These are phyloP conservation scores for Cebus imitator DNA, from an alignment of 2,113 vertebrate species.

Conservation along the genomic window DNA sequence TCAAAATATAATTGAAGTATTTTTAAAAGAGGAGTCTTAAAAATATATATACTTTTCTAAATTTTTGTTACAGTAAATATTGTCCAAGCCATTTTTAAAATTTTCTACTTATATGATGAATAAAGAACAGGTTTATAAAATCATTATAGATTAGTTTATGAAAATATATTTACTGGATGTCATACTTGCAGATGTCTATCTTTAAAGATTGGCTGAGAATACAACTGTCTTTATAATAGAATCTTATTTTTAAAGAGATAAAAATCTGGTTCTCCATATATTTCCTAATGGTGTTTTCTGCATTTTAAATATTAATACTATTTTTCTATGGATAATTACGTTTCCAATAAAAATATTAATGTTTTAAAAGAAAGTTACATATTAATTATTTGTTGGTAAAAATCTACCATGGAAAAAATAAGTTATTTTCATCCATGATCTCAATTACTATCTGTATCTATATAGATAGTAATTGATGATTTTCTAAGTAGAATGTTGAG, in stretches of 20 bases:
- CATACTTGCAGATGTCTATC: not conserved
- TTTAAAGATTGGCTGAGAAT: not conserved
- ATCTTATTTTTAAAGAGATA: not conserved
- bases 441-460: not conserved
- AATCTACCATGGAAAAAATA: not conserved
- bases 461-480: not conserved
- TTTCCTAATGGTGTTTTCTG: not conserved
- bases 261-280: not conserved
- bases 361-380: not conserved
- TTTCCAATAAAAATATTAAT: not conserved
- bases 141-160: not conserved
- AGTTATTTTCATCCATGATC: not conserved
- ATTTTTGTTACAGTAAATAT: not conserved
- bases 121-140: not conserved
- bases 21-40: not conserved
- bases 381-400: not conserved
- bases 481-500: not conserved
- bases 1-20: not conserved
- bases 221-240: not conserved
- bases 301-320: not conserved
- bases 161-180: not conserved
- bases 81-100: not conserved
- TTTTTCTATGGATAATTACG: not conserved
- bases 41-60: not conserved
- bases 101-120: not conserved